Percentiles rank a stretch among this genome's conserved stretches.
phyloP scores from a whole-genome alignment of 53 echinoderm and acorn worm species.

The Mesocentrotus franciscanus region DNA sequence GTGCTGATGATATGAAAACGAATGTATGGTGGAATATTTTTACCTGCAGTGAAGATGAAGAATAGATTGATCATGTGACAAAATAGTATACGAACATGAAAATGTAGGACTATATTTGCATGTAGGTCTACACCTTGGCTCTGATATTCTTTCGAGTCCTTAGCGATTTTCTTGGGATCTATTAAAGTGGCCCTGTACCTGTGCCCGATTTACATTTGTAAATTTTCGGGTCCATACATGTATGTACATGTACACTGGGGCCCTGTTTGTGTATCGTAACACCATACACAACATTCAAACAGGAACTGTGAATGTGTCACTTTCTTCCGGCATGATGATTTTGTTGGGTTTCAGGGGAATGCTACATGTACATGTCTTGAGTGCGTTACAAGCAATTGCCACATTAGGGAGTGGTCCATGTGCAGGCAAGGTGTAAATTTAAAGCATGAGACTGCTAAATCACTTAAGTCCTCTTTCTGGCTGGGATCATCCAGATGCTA shows the following conservation, averaged over 20 bases:
- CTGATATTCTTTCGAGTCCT: too few relatives aligned
- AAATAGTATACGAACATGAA: too few relatives aligned
- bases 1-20: too few relatives aligned
- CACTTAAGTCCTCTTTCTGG: conserved; percentile 47
- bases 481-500: conserved; percentile 59
- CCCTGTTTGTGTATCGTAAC: not conserved
- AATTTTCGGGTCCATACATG: not conserved
- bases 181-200: not conserved
- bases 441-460: conserved; percentile 57
- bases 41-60: too few relatives aligned
- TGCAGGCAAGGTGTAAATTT: conserved; percentile 36
- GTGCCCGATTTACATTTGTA: not conserved
- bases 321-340: not conserved
- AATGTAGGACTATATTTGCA: too few relatives aligned
- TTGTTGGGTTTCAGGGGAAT: not conserved
- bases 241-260: too few relatives aligned
- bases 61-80: too few relatives aligned
- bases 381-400: not conserved
- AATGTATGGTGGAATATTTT: too few relatives aligned
- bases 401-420: conserved; percentile 56
- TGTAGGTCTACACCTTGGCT: too few relatives aligned
- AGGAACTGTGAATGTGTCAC: not conserved
- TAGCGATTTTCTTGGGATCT: not conserved
- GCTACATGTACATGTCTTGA: not conserved
- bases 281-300: not conserved